Base-by-base conservation (phyloP, 2,888 invertebrate genomes). In the Philereme transversata region DNA sequence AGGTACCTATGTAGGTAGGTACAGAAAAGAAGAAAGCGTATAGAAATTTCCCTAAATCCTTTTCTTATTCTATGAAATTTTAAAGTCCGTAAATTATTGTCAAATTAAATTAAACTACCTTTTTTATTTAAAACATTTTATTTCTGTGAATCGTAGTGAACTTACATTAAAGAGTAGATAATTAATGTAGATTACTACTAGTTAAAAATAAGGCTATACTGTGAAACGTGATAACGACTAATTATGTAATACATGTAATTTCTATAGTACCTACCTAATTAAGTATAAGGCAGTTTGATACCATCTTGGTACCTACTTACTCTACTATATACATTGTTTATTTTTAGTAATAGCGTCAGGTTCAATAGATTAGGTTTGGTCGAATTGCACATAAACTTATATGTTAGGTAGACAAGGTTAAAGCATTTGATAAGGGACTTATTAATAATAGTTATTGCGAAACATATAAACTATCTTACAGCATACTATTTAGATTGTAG, bases 151-250 rank as follows among this genome's bases (percentile, higher is more conserved):
- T 80, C 75, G 72, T 77, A 73, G 82, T 85, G 83, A 79, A n/a
- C 57, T 66, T 75, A 66, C 71, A 76, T 77, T 73, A 22, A 4
- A 68, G 75, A 41, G 7, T 43, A 43, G n/a, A n/a, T 43, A 43
- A 40, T 40, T 7, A 38, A 8, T 7, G 5, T 22, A 10, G 22
- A 3, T 74, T 75, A 72, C 63, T 71, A 82, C 87, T 87, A 81
- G 82, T 89, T 91, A 89, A 90, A 90, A 91, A 91, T 91, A 91
- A 91, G 91, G 91, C 91, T 90, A 84, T 85, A 79, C 81, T 78
- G 91, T 91, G 90, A 87, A 81, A 87, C 79, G 90, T 90, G 89
- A 61, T 57, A 57, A 45, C 8, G 40, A 43, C 50, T 57, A 40
- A 41, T 51, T 36, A 38, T 22, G 5, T 35, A 49, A 22, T 88